phyloP scores from a whole-genome alignment of 2,888 invertebrate genomes.

The Hypolimnas misippus region DNA sequence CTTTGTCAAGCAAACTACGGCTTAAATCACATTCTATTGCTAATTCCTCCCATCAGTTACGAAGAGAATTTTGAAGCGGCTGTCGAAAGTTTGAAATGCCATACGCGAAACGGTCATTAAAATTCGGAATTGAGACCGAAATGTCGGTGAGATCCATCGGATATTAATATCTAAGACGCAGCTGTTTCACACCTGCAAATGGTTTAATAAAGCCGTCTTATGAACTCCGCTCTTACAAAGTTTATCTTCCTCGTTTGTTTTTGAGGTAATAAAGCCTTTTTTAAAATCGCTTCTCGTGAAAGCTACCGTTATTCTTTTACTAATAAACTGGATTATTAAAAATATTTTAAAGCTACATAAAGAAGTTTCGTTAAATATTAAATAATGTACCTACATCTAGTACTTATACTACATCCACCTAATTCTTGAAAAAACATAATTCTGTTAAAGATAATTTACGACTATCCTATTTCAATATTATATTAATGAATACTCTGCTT shows the following conservation, averaged over 20 bases:
- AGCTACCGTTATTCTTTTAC: background rate
- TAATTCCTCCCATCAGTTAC: constrained; percentile 70
- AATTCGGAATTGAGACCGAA: constrained; percentile 57
- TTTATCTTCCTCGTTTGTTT: constrained; percentile 39
- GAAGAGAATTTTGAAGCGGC: constrained; percentile 57
- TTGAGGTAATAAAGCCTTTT: constrained; percentile 40
- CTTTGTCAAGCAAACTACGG: constrained; percentile 58
- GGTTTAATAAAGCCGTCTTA: constrained; percentile 75
- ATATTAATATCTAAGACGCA: constrained; percentile 76
- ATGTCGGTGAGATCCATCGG: constrained; percentile 63
- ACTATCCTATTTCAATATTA: background rate
- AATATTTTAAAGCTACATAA: background rate
- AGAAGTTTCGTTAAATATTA: background rate
- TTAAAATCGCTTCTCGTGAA: constrained; percentile 16
- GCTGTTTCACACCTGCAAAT: constrained; percentile 74
- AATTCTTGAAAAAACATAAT: too few species aligned
- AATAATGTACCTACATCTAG: background rate
- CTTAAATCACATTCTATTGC: constrained; percentile 55
- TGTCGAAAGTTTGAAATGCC: constrained; percentile 22
- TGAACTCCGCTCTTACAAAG: constrained; percentile 74
- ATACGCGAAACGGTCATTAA: constrained; percentile 54
- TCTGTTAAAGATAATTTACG: too few species aligned
- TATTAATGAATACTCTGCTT: constrained; percentile 2
- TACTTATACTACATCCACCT: too few species aligned
- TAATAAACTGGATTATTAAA: background rate